Evolutionary conservation across 2,888 invertebrate species (phyloP).

Genomic region (Folsomia manolachei): DNA sequence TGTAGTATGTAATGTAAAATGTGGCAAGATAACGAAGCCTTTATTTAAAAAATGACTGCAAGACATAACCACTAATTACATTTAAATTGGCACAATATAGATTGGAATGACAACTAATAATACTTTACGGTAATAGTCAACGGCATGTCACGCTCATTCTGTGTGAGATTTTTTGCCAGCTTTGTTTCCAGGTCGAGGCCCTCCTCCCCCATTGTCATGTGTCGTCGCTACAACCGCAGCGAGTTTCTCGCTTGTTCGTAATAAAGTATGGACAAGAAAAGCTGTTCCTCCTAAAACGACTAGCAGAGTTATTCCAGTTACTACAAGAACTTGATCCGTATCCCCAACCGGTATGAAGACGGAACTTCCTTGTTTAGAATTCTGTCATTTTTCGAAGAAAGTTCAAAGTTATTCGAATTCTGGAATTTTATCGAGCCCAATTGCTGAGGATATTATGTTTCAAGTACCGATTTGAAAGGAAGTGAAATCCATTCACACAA

Average conservation of each 20-base stretch:
- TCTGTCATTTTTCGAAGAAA: conserved; percentile 29
- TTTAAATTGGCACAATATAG: too few relatives aligned
- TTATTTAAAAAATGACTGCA: too few relatives aligned
- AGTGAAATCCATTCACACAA: conserved; percentile 56
- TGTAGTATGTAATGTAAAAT: too few relatives aligned
- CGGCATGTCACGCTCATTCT: too few relatives aligned
- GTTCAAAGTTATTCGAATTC: neutral
- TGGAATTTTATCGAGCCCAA: too few relatives aligned
- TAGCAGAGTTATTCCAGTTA: conserved; percentile 38
- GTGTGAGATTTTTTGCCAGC: too few relatives aligned
- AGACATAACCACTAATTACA: too few relatives aligned
- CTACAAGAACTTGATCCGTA: conserved; percentile 37
- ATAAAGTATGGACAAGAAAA: conserved; percentile 38
- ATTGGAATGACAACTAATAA: too few relatives aligned
- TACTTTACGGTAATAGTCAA: too few relatives aligned
- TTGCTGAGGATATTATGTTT: neutral
- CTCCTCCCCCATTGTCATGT: neutral
- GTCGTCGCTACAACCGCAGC: neutral
- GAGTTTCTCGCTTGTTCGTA: conserved; percentile 14
- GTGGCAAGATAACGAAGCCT: too few relatives aligned
- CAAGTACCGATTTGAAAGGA: conserved; percentile 56
- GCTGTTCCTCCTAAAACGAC: conserved; percentile 42
- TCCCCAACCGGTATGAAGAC: conserved; percentile 49
- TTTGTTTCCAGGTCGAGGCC: too few relatives aligned
- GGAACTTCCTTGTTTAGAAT: conserved; percentile 45